Conservation (phyloP, 2,113 vertebrate species). For the Sisor rabdophorus region DNA sequence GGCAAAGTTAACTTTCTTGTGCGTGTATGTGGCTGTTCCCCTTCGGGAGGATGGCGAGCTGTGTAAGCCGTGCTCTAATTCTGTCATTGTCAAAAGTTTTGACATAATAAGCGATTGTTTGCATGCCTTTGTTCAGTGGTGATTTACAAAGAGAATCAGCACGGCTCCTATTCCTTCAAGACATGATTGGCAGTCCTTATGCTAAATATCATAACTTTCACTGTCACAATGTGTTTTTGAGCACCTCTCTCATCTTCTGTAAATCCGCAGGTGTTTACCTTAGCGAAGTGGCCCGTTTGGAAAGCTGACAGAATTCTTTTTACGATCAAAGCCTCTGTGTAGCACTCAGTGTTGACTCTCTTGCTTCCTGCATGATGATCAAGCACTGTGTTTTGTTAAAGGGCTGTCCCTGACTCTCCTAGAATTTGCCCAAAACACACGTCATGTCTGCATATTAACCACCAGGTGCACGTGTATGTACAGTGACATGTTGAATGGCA, state of each 20-base stretch:
- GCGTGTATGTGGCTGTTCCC: conserved; percentile 54
- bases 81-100: conserved; percentile 74
- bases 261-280: conserved; percentile 65
- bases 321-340: conserved; percentile 59
- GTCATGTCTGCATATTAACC: conserved; percentile 45
- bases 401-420: conserved; percentile 40
- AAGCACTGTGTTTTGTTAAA: conserved; percentile 47
- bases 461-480: conserved; percentile 45
- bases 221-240: conserved; percentile 62
- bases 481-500: conserved; percentile 53
- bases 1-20: conserved; percentile 69
- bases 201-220: conserved; percentile 66
- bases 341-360: conserved; percentile 51
- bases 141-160: conserved; percentile 36
- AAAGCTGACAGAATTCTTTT: conserved; percentile 54
- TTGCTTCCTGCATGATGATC: conserved; percentile 43
- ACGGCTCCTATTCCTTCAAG: conserved; percentile 67
- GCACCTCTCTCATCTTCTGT: conserved; percentile 58
- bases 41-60: conserved; percentile 59
- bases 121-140: conserved; percentile 66
- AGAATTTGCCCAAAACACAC: conserved; percentile 43
- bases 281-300: conserved; percentile 60
- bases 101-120: conserved; percentile 67
- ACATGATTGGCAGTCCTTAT: conserved; percentile 62
- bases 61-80: conserved; percentile 70